phyloP scores from a whole-genome alignment of 2,113 vertebrate species.

The Dromas ardeola region DNA sequence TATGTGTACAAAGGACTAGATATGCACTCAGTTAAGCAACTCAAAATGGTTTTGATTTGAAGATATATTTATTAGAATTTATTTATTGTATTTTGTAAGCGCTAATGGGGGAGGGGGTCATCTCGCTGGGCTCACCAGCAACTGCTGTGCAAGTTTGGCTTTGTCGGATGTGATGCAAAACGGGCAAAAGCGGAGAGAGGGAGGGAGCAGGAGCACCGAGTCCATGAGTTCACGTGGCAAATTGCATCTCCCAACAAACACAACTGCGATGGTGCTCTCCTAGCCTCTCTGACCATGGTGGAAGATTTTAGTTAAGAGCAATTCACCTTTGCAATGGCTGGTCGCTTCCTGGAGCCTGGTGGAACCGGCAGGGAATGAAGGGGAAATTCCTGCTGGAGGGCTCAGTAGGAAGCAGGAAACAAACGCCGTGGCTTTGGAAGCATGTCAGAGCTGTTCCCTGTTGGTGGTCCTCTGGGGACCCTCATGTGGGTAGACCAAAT shows the following conservation, averaged over 20 bases:
- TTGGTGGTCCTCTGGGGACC: background rate
- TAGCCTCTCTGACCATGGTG: background rate
- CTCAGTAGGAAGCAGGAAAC: background rate
- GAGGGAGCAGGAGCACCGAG: rapidly evolving
- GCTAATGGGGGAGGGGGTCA: background rate
- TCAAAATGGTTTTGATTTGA: slow-evolving; percentile 76
- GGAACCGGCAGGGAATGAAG: background rate
- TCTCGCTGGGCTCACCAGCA: background rate
- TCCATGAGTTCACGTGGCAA: background rate
- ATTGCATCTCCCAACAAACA: background rate
- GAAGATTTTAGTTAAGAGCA: background rate
- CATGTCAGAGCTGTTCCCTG: background rate
- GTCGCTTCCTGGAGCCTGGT: background rate
- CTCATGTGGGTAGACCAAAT: rapidly evolving
- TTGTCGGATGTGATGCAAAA: background rate
- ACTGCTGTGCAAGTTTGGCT: background rate
- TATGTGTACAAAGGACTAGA: slow-evolving; percentile 87
- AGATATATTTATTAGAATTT: slow-evolving; percentile 81
- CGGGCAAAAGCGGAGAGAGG: background rate
- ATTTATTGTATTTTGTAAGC: slow-evolving; percentile 71
- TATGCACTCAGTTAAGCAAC: slow-evolving; percentile 79
- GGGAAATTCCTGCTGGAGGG: background rate
- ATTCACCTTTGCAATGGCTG: background rate
- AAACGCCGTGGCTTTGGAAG: background rate
- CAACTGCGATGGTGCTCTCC: background rate